phyloP scores from a whole-genome alignment of 2,888 invertebrate species.

The Eustalomyia histrio region DNA sequence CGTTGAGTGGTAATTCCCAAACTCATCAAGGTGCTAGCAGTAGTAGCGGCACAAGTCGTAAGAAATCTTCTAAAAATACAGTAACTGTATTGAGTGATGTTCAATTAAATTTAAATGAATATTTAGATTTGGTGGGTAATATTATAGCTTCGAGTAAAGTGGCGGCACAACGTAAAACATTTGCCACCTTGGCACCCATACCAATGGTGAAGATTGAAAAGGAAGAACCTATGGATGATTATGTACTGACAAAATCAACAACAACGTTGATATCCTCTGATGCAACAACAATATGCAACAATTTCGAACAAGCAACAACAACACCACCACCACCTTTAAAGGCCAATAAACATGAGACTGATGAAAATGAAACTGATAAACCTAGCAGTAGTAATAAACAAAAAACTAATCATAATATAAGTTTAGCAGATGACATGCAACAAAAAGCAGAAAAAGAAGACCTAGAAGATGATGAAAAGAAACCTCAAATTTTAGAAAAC shows the following conservation, averaged over 20 bases:
- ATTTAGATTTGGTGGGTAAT: slow-evolving; percentile 77
- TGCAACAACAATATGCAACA: slow-evolving; percentile 27
- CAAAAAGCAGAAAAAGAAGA: background rate
- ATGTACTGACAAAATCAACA: slow-evolving; percentile 59
- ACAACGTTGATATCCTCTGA: slow-evolving; percentile 2
- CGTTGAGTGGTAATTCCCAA: background rate
- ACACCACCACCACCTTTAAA: slow-evolving; percentile 60
- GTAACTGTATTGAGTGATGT: slow-evolving; percentile 79
- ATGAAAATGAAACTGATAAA: slow-evolving; percentile 66
- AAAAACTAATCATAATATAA: slow-evolving; percentile 49
- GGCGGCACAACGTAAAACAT: slow-evolving; percentile 70
- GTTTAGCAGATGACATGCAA: slow-evolving; percentile 39
- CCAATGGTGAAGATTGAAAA: slow-evolving; percentile 77
- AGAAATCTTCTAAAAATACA: slow-evolving; percentile 73
- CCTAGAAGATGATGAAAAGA: slow-evolving; percentile 46
- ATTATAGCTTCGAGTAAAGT: slow-evolving; percentile 78
- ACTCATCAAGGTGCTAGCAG: slow-evolving; percentile 17
- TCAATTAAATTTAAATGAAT: slow-evolving; percentile 78
- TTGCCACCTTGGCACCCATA: slow-evolving; percentile 71
- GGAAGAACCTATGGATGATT: slow-evolving; percentile 75
- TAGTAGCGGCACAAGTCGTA: slow-evolving; percentile 42
- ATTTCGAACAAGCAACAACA: slow-evolving; percentile 57
- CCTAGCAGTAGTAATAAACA: slow-evolving; percentile 64
- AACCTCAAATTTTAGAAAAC: slow-evolving; percentile 52
- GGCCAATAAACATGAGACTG: slow-evolving; percentile 70